Conservation (phyloP, 1,140 invertebrate genomes). For the Procambarus virginalis region DNA sequence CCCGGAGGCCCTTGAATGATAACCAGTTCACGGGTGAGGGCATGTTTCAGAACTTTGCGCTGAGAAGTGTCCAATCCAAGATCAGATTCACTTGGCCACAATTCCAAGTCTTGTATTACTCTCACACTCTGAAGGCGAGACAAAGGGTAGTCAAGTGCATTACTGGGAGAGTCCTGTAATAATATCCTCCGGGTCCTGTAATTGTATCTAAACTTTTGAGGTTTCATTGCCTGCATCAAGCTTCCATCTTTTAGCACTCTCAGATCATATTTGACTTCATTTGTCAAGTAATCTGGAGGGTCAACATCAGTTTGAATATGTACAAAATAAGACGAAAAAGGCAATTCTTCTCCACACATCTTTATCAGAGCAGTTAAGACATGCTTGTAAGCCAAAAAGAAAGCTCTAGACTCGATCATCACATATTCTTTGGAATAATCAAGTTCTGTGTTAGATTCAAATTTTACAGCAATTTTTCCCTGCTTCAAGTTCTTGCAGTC, state of each 20-base stretch:
- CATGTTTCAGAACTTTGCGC: constrained; percentile 74
- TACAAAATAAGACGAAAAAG: constrained; percentile 5
- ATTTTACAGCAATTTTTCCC: constrained; percentile 77
- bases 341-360: constrained; percentile 69
- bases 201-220: constrained; percentile 73
- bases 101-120: constrained; percentile 45
- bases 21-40: constrained; percentile 76
- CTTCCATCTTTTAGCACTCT: not conserved
- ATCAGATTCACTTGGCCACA: constrained; percentile 36
- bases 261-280: constrained; percentile 5
- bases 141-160: not conserved
- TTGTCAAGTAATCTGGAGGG: constrained; percentile 3
- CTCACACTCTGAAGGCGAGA: constrained; percentile 69
- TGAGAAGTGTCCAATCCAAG: constrained; percentile 74
- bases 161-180: not conserved
- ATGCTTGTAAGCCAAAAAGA: constrained; percentile 76
- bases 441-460: constrained; percentile 74
- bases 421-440: constrained; percentile 23
- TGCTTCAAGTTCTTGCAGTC: constrained; percentile 74
- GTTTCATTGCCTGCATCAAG: not conserved
- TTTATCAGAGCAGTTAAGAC: constrained; percentile 74
- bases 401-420: constrained; percentile 76
- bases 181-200: not conserved
- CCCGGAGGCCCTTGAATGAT: constrained; percentile 87
- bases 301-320: not conserved